Evolutionary conservation across 2,113 vertebrate species (phyloP).

Genomic region (Rana temporaria): DNA sequence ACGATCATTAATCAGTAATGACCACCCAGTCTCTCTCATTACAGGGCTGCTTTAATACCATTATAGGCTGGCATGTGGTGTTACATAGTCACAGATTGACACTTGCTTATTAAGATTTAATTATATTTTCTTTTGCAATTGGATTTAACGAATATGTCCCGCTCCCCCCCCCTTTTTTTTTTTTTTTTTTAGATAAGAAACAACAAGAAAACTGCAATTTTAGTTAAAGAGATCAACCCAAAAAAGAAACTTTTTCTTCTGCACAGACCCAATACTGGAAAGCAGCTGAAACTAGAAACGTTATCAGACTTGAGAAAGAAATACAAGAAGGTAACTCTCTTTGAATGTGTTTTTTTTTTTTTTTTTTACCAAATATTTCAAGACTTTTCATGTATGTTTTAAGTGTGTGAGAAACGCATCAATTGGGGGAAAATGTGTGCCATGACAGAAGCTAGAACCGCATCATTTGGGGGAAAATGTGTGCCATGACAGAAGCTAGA

Average conservation of each 20-base stretch:
- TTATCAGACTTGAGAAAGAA: constrained; percentile 93
- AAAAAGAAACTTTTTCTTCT: constrained; percentile 97
- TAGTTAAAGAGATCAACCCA: constrained; percentile 93
- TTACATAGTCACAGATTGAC: too few relatives aligned
- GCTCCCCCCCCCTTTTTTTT: too few relatives aligned
- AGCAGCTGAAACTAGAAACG: constrained; percentile 93
- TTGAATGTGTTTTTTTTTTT: not conserved
- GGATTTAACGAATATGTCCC: not conserved
- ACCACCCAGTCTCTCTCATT: not conserved
- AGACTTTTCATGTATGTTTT: too few relatives aligned
- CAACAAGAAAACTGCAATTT: constrained; percentile 94
- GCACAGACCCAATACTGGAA: constrained; percentile 94
- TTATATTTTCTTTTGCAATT: not conserved
- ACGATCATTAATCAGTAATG: too few relatives aligned
- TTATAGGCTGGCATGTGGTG: too few relatives aligned
- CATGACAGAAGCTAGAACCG: too few relatives aligned
- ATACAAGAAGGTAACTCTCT: constrained; percentile 95
- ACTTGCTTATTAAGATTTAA: too few relatives aligned
- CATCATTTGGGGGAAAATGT: too few relatives aligned
- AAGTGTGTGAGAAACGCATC: too few relatives aligned
- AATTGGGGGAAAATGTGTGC: too few relatives aligned
- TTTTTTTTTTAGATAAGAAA: constrained; percentile 84
- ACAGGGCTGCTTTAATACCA: not conserved
- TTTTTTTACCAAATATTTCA: too few relatives aligned
- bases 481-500: too few relatives aligned